A percentile compares a stretch with the other conserved stretches of the same genome.
phyloP scores from a whole-genome alignment of 2,888 invertebrate species.

The Acleris literana region DNA sequence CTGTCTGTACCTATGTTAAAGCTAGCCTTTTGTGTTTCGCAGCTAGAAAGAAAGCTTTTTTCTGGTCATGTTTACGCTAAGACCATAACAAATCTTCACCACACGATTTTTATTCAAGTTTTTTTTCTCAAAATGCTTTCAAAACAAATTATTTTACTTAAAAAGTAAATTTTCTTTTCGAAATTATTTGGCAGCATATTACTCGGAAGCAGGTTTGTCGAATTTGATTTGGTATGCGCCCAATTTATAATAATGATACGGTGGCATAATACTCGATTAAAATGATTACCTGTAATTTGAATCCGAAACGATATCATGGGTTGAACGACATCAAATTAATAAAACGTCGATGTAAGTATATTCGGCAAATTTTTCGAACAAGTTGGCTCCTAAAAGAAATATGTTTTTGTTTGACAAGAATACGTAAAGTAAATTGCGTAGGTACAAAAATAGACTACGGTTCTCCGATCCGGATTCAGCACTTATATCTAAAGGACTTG shows the following conservation, averaged over 20 bases:
- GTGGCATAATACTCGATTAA: slow-evolving; percentile 26
- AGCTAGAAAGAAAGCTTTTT: no score
- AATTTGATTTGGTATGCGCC: slow-evolving; percentile 17
- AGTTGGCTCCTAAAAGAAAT: neutral
- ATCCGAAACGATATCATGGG: slow-evolving; percentile 8
- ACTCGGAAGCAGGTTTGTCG: neutral
- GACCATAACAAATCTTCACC: no score
- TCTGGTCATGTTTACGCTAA: no score
- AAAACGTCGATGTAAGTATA: neutral
- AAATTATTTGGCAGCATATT: neutral
- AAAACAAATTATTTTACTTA: neutral
- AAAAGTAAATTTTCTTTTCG: neutral
- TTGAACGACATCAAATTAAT: slow-evolving; percentile 16
- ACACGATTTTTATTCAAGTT: no score
- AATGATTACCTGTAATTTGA: slow-evolving; percentile 26
- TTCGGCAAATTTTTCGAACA: neutral
- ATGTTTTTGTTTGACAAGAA: neutral
- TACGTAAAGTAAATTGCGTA: neutral
- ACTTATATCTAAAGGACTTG: no score
- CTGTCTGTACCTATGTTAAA: no score
- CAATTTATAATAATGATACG: slow-evolving; percentile 27
- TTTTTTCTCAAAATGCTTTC: neutral
- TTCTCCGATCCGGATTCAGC: neutral
- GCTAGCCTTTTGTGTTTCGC: no score
- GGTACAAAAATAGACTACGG: neutral